Conservation (phyloP, 64 coral and sea anemone genomes). For the Actinia tenebrosa region DNA sequence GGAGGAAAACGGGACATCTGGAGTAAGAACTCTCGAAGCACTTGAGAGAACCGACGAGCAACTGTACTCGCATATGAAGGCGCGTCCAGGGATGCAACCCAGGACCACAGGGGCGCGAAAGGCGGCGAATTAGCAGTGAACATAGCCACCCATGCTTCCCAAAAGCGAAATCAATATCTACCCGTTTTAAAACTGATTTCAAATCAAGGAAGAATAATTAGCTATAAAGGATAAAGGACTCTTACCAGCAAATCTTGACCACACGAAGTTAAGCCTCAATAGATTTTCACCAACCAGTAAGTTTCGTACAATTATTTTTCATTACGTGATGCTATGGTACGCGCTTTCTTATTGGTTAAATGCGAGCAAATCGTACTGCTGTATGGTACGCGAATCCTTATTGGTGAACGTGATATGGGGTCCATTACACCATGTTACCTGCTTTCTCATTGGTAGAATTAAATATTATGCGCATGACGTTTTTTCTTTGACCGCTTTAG, state of each 20-base stretch:
- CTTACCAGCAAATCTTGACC: constrained; percentile 3
- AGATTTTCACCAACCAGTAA: neutral
- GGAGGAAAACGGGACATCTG: no score
- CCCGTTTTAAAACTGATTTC: no score
- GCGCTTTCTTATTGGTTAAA: neutral
- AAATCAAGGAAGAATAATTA: neutral
- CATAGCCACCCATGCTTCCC: no score
- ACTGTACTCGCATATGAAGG: no score
- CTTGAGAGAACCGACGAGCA: no score
- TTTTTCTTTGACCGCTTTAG: no score
- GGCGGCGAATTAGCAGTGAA: no score
- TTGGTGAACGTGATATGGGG: neutral
- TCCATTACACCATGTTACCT: neutral
- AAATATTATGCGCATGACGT: neutral
- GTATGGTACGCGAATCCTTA: neutral
- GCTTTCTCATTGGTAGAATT: neutral
- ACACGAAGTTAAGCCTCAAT: neutral
- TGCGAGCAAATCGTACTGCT: no score
- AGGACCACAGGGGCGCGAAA: no score
- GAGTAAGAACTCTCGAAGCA: no score
- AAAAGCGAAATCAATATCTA: no score
- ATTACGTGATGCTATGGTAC: neutral
- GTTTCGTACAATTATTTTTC: neutral
- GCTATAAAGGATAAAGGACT: neutral
- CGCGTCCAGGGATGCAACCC: no score